phyloP scores from a whole-genome alignment of 2,888 invertebrate genomes.

The Lagria hirta region DNA sequence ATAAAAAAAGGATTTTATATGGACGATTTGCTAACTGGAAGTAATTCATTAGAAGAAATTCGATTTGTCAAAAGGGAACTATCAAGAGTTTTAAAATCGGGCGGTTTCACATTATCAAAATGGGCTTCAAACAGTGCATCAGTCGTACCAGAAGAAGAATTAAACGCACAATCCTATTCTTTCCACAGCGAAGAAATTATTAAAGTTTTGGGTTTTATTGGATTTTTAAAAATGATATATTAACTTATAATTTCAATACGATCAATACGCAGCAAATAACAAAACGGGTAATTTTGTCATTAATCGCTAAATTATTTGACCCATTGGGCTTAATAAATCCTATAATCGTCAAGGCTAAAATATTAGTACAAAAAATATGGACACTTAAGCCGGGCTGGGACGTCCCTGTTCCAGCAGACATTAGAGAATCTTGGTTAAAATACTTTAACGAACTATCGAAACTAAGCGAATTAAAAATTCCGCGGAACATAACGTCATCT shows the following conservation, averaged over 20 bases:
- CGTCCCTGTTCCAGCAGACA: neutral
- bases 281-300: neutral
- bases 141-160: neutral
- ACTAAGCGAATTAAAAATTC: neutral
- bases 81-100: neutral
- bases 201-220: conserved; percentile 3
- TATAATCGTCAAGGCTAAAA: neutral
- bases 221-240: conserved; percentile 1
- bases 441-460: neutral
- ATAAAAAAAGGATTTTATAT: conserved; percentile 4
- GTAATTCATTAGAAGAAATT: neutral
- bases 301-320: conserved; percentile 2
- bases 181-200: neutral
- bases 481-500: neutral
- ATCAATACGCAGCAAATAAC: neutral
- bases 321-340: conserved; percentile 4
- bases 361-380: conserved; percentile 6
- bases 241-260: neutral
- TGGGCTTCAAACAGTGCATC: neutral
- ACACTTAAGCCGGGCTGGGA: conserved; percentile 1
- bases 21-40: neutral
- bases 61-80: neutral
- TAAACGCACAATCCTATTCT: neutral
- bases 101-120: neutral
- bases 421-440: neutral